These are phyloP conservation scores for Trididemnum clinides DNA, from an alignment of 23 tunicate genomes.

Conservation along the genomic window DNA sequence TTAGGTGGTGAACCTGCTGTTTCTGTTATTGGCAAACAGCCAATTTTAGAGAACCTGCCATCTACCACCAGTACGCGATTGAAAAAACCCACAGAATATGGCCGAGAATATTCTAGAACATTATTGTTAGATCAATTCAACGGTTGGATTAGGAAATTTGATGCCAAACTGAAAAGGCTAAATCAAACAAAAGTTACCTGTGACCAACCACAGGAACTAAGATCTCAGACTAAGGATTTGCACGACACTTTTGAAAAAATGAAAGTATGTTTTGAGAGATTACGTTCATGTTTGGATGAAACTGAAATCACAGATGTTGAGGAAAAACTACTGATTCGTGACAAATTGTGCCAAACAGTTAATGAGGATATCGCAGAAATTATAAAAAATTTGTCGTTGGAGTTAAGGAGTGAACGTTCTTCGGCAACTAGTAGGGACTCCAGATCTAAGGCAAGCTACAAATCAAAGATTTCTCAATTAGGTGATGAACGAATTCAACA, in stretches of 20 bases:
- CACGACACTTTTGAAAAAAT: background rate
- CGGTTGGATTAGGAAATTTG: constrained; percentile 8
- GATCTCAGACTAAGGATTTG: background rate
- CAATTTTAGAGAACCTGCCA: too few relatives aligned
- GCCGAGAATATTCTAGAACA: background rate
- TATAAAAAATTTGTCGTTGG: background rate
- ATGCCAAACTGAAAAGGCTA: background rate
- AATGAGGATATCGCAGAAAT: background rate
- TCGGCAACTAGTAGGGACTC: background rate
- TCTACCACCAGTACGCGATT: too few relatives aligned
- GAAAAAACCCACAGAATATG: too few relatives aligned
- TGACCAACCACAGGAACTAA: background rate
- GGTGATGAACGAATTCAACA: background rate
- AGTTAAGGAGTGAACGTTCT: background rate
- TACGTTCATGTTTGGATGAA: background rate
- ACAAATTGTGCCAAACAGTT: background rate
- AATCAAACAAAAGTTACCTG: background rate
- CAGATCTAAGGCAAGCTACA: background rate
- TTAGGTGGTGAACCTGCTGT: too few relatives aligned
- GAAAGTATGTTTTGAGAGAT: background rate
- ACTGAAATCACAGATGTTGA: background rate
- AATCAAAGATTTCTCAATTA: background rate
- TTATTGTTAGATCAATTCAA: background rate
- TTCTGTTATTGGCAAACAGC: too few relatives aligned
- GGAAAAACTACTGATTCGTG: background rate